Conservation (phyloP, 2,797 vertebrate species). For the Philypnodon macrostomus region DNA sequence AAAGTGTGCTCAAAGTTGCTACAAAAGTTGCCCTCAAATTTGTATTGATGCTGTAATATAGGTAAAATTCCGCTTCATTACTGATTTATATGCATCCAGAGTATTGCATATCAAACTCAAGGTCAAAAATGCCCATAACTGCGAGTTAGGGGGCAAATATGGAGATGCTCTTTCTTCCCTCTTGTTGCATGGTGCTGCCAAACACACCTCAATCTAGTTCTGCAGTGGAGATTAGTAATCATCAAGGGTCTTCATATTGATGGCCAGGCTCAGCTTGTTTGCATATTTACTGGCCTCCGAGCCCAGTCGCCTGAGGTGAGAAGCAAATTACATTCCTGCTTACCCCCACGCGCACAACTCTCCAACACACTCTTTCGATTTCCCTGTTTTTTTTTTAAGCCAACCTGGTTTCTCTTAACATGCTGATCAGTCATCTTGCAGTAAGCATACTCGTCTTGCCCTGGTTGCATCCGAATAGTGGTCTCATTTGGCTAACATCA, state of each 20-base stretch:
- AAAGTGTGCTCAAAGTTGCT: conserved; percentile 43
- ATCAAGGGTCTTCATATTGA: conserved; percentile 79
- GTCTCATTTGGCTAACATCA: conserved; percentile 79
- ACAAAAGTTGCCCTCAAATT: conserved; percentile 43
- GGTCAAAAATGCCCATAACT: conserved; percentile 47
- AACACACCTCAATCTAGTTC: conserved; percentile 71
- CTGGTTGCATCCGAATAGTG: conserved; percentile 69
- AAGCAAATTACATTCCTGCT: conserved; percentile 82
- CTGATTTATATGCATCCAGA: conserved; percentile 41
- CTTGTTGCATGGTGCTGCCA: conserved; percentile 45
- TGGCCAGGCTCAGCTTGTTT: conserved; percentile 77
- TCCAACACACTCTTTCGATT: conserved; percentile 64
- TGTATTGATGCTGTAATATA: conserved; percentile 3
- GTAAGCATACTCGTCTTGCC: conserved; percentile 70
- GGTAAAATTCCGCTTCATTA: conserved; percentile 14
- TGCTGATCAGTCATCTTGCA: conserved; percentile 77
- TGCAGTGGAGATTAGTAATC: conserved; percentile 78
- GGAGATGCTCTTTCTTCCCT: conserved; percentile 46
- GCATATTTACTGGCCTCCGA: conserved; percentile 80
- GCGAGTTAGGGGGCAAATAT: conserved; percentile 32
- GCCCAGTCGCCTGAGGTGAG: conserved; percentile 80
- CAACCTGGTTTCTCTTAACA: conserved; percentile 76
- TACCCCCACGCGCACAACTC: conserved; percentile 73
- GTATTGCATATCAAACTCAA: conserved; percentile 33
- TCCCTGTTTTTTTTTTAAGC: conserved; percentile 38